phyloP scores from a whole-genome alignment of 2,797 vertebrate genomes.

The Gobio occitaniae region DNA sequence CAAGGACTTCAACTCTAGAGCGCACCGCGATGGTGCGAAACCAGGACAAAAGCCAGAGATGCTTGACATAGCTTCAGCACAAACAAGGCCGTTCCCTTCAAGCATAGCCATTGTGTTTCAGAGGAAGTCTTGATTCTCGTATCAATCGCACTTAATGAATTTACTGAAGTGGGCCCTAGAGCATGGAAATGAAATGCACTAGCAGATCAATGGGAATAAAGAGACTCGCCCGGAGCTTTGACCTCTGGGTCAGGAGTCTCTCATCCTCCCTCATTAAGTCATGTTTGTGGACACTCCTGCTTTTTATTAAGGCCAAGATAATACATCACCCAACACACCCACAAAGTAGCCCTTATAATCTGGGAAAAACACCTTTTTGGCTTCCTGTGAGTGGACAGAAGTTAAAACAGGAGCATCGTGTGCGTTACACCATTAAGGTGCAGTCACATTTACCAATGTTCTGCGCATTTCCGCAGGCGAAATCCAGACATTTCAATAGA shows the following conservation, averaged over 20 bases:
- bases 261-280: conserved; percentile 65
- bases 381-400: conserved; percentile 11
- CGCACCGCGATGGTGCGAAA: conserved; percentile 37
- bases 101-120: conserved; percentile 27
- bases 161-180: conserved; percentile 53
- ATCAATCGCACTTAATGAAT: conserved; percentile 60
- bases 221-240: conserved; percentile 53
- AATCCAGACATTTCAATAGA: neutral
- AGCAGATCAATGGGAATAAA: conserved; percentile 62
- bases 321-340: conserved; percentile 55
- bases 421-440: neutral
- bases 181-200: conserved; percentile 59
- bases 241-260: conserved; percentile 65
- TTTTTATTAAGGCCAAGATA: conserved; percentile 57
- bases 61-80: conserved; percentile 36
- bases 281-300: conserved; percentile 64
- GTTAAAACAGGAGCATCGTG: neutral
- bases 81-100: conserved; percentile 23
- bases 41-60: conserved; percentile 37
- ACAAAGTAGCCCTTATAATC: conserved; percentile 41
- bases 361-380: conserved; percentile 42
- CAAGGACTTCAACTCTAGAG: conserved; percentile 52
- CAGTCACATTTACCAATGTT: neutral
- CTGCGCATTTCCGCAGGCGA: neutral
- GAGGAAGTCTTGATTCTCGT: conserved; percentile 55